Evolutionary conservation across 2,113 vertebrate species (phyloP), one percentile per base, ranked within the genome.

Genomic region (Mobula hypostoma): DNA sequence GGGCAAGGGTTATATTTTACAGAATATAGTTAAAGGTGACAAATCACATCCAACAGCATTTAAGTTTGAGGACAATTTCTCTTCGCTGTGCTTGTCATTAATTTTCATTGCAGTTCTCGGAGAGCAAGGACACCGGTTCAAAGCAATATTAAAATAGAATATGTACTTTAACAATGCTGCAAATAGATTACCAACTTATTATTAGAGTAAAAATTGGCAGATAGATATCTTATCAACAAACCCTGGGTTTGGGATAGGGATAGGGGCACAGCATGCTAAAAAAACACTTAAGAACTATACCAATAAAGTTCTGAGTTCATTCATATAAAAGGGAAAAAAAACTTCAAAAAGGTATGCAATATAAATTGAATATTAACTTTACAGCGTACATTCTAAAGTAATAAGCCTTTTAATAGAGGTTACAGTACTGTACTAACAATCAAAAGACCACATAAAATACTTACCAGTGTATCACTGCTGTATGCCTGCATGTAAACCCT

Each of bases 401-500:
- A 70, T 12, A 70, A 70, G 68, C 68, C 0, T 70, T 70, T 24
- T 74, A 24, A 74, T 74, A 5, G 19, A 5, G 72, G 5, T 21
- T 2, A 32, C 85, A 68, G 63, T 15, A 29, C 29, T 5, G 27
- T 17, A 88, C 29, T 17, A 63, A 63, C 27, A 88, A 21, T 24
- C 5, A 29, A 2, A 63, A 40, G 36, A 27, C 4, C 56, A 36
- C 21, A 70, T 70, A 61, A 72, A 58, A 72, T 4, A 95, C 96
- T 96, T 82, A 99, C 99, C 97, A 99, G 97, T 0, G 98, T 97
- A 94, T 99, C 98, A 0, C 98, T 98, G 96, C 98, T 99, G 96
- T 99, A 99, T 7, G 98, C 98, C 94, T 99, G 99, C 0, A 96
- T 98, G 95, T 99, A 99, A 94, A 99, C 98, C 4, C 98, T 97